Conservation (phyloP, 2,113 vertebrate genomes). For the Cisticola juncidis region DNA sequence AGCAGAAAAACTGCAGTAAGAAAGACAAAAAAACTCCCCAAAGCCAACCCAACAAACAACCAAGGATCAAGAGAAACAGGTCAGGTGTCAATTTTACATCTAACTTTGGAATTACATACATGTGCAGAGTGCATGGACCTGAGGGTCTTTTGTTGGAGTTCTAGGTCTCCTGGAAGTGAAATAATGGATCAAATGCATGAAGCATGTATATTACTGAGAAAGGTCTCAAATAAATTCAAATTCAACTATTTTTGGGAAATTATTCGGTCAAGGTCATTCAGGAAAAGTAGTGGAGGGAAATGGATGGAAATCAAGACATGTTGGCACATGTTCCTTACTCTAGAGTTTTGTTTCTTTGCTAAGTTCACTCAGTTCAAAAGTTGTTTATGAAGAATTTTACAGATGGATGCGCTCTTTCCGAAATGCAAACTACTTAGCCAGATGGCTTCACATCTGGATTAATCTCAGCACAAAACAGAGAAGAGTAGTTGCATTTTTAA, state of each 20-base stretch:
- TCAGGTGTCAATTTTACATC: neutral
- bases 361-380: neutral
- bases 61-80: neutral
- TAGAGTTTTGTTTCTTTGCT: neutral
- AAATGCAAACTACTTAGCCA: constrained; percentile 36
- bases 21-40: neutral
- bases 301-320: neutral
- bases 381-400: constrained; percentile 29
- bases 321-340: neutral
- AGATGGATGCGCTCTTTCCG: neutral
- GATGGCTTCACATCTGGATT: constrained; percentile 59
- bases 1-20: neutral
- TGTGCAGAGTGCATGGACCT: neutral
- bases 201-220: neutral
- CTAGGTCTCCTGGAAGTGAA: neutral
- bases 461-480: neutral
- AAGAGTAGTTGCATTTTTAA: constrained; percentile 28
- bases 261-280: neutral
- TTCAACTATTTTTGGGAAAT: neutral
- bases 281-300: neutral
- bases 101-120: neutral
- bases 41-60: neutral
- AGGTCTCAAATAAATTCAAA: neutral
- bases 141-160: neutral
- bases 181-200: neutral